Evolutionary conservation across 2,113 vertebrate species (phyloP).

Genomic region (Platycercus adscitus): DNA sequence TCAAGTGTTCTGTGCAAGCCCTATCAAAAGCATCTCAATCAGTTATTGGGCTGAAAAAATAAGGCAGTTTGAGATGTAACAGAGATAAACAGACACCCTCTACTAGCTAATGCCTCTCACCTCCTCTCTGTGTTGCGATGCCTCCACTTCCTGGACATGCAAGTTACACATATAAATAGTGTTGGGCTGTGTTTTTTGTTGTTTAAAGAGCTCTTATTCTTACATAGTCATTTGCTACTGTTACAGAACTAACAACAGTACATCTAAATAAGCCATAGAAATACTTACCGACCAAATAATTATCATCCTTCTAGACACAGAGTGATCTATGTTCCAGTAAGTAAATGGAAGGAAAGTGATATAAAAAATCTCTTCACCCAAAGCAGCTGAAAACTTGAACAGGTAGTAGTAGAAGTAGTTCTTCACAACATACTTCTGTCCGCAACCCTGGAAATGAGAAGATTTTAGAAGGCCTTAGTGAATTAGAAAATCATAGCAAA

Average conservation of each 20-base stretch:
- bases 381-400: conserved; percentile 86
- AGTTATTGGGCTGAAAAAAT: background rate
- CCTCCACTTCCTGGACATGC: background rate
- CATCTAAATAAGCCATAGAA: background rate
- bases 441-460: conserved; percentile 73
- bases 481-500: background rate
- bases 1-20: background rate
- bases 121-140: background rate
- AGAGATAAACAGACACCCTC: background rate
- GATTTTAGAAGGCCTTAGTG: background rate
- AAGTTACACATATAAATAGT: accelerated
- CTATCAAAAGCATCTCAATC: background rate
- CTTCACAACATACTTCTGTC: conserved; percentile 84
- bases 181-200: background rate
- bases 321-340: conserved; percentile 92
- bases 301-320: conserved; percentile 88
- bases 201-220: background rate
- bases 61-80: background rate
- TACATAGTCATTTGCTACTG: background rate
- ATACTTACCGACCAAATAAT: conserved; percentile 90
- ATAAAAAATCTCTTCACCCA: conserved; percentile 94
- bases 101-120: background rate
- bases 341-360: conserved; percentile 92
- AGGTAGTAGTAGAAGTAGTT: conserved; percentile 89
- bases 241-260: background rate